Evolutionary conservation across 2,113 vertebrate genomes (phyloP), one percentile per base, ranked within the genome.

Genomic region (Alosa alosa): DNA sequence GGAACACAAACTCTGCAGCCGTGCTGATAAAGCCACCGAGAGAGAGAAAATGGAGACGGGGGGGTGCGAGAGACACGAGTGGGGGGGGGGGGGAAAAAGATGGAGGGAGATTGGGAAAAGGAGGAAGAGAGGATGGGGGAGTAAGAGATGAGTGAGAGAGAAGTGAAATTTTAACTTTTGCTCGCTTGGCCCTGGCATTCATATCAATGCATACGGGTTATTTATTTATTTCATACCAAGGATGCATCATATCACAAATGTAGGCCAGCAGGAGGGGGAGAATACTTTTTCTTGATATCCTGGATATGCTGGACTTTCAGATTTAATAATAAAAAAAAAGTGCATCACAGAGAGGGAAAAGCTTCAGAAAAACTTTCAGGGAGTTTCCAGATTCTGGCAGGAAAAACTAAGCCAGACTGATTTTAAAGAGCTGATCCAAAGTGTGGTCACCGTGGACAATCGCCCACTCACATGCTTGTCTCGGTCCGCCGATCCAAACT

Each of bases 1-100:
- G 93, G 92, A 94, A 94, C 93, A 89, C 87, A 86, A 88, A 88
- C 87, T 83, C 87, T 91, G 90, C 85, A 57, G 87, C 84, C 64
- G 82, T 89, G 88, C 88, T 47, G 84, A 89, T 92, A 89, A 90
- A 90, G 84, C 55, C 83, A 87, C 75, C 44, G 50, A 82, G 85
- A 82, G 81, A 82, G 84, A n/a, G 84, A 75, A 44, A 78, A 84
- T 36, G 78, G 13, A 13, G 44, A n/a, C 25, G 75, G 44, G n/a
- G 52, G 31, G 11, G 1, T 31, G 44, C 31, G 31, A 31, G 31
- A 31, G 31, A 31, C 31, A 31, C 31, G 31, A 31, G 31, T n/a
- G 31, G 31, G 31, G 84, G 45, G 2, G 11, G 72, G 72, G 50
- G n/a, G 39, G 31, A 1, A 31, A 31, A 31, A 60, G 25, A 46